Evolutionary conservation across 1,140 invertebrate species (phyloP).

Genomic region (Rhyacophila brunnea): DNA sequence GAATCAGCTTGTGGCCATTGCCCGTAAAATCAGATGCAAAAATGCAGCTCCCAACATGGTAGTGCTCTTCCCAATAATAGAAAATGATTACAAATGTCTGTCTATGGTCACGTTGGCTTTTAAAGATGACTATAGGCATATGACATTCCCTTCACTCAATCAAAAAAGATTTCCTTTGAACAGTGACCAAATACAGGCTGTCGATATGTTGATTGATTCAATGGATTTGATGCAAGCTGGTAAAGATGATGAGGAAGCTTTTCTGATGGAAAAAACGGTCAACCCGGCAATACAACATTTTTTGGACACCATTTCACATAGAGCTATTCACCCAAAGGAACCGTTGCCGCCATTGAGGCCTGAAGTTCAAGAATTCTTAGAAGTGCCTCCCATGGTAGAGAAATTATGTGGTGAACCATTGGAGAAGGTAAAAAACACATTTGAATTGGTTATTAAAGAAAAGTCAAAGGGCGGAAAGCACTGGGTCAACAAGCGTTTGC

Average conservation of each 20-base stretch:
- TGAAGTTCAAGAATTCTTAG: constrained; percentile 49
- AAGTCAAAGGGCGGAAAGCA: constrained; percentile 38
- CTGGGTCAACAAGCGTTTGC: constrained; percentile 32
- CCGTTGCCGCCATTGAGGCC: constrained; percentile 47
- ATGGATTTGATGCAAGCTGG: constrained; percentile 51
- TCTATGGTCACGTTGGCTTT: constrained; percentile 46
- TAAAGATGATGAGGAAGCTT: constrained; percentile 49
- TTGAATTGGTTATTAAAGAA: constrained; percentile 44
- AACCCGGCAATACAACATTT: constrained; percentile 50
- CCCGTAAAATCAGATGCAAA: constrained; percentile 47
- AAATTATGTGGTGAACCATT: constrained; percentile 42
- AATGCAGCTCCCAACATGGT: constrained; percentile 49
- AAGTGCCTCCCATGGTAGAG: constrained; percentile 43
- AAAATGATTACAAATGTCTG: constrained; percentile 40
- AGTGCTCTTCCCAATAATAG: constrained; percentile 49
- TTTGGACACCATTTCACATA: constrained; percentile 47
- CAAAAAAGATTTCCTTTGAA: constrained; percentile 42
- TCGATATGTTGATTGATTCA: constrained; percentile 48
- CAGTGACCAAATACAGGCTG: constrained; percentile 46
- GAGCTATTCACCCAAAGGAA: constrained; percentile 47
- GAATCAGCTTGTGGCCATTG: constrained; percentile 45
- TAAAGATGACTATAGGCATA: constrained; percentile 51
- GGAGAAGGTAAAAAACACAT: constrained; percentile 44
- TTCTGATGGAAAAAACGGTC: constrained; percentile 46
- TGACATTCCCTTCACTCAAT: constrained; percentile 47